phyloP scores from a whole-genome alignment of 2,888 invertebrate genomes.

The Electrophaes corylata region DNA sequence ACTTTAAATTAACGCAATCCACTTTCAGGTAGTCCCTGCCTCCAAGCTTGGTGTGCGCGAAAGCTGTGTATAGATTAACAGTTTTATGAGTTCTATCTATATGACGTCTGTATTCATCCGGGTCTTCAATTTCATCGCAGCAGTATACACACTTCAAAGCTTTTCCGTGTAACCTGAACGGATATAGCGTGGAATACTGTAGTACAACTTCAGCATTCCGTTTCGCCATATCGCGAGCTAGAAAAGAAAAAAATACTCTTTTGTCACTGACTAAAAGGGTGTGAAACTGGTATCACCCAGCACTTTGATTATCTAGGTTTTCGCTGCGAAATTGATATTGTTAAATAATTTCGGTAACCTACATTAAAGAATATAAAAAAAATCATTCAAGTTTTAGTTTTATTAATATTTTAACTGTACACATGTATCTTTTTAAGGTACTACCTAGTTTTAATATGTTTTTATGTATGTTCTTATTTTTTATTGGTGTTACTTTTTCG shows the following conservation, averaged over 20 bases:
- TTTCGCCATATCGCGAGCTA: slow-evolving; percentile 67
- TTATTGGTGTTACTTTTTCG: too few species aligned
- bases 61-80: slow-evolving; percentile 62
- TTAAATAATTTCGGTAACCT: too few species aligned
- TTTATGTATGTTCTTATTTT: too few species aligned
- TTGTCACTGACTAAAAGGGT: too few species aligned
- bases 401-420: too few species aligned
- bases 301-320: too few species aligned
- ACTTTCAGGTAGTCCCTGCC: slow-evolving; percentile 71
- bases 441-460: too few species aligned
- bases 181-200: slow-evolving; percentile 70
- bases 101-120: slow-evolving; percentile 61
- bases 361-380: too few species aligned
- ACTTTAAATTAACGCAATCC: slow-evolving; percentile 62
- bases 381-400: too few species aligned
- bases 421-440: too few species aligned
- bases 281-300: slow-evolving; percentile 1
- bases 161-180: slow-evolving; percentile 69
- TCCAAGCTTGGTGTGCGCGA: slow-evolving; percentile 51
- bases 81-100: slow-evolving; percentile 56
- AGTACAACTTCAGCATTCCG: slow-evolving; percentile 71
- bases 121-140: slow-evolving; percentile 64
- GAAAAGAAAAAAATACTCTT: slow-evolving; percentile 61
- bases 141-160: slow-evolving; percentile 72
- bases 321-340: too few species aligned